Evolutionary conservation across 2,113 vertebrate species (phyloP), one percentile per base, ranked within the genome.

Genomic region (Corythaixoides concolor): DNA sequence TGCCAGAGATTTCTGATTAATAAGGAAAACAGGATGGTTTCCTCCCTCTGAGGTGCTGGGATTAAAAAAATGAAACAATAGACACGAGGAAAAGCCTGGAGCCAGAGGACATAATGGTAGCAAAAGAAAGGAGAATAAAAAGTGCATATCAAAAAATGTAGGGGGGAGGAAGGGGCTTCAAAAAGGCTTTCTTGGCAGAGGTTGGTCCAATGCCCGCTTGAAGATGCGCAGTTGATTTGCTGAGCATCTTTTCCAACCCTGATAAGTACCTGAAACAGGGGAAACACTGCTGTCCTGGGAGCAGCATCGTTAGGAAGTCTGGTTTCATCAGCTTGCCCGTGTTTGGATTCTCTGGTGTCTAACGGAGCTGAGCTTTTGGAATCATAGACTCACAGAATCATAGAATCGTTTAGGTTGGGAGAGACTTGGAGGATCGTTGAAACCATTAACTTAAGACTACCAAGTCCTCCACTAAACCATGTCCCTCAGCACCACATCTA

Each of bases 1-100:
- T 52, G 86, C 95, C 96, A 88, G 85, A 67, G 92, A 96, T 86
- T 55, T 20, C 72, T 72, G 85, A 88, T 91, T 83, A 89, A 91
- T 28, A 96, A 90, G 90, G 94, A 92, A 95, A 97, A 87, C 75
- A 84, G 78, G 78, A 63, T 0, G 9, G 73, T 85, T 90, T 82
- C 79, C 83, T 95, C 85, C 73, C 74, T 95, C 59, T 53, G 20
- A 88, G 76, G 72, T 84, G 85, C 90, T 88, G 85, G 77, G 85
- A 94, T 94, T 94, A 81, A 76, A 69, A 90, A 90, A 82, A 83
- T 84, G 19, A 26, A 94, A 79, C 83, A 90, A 41, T 39, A 89
- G 56, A 23, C 43, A 49, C 49, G 90, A 95, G 82, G 94, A 67
- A 73, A 86, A 89, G 67, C 78, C 70, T 66, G 50, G 50, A 89